Evolutionary conservation across 2,797 vertebrate species (phyloP).

Genomic region (Malacoctenus gilli): DNA sequence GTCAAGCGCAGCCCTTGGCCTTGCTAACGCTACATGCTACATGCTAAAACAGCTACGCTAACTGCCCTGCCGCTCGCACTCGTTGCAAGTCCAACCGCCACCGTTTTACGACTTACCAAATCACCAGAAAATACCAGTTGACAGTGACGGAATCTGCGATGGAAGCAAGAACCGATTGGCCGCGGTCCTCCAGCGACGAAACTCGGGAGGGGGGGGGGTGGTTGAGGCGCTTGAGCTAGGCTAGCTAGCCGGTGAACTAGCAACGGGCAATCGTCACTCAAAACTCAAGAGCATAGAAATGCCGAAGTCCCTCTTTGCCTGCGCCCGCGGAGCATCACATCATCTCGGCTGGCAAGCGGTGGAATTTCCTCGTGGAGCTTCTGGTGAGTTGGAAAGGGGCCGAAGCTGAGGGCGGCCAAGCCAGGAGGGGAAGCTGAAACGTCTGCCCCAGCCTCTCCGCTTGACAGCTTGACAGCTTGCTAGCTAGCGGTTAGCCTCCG

Average conservation of each 20-base stretch:
- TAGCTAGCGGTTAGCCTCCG: conserved; percentile 75
- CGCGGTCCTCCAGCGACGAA: conserved; percentile 61
- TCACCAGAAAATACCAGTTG: conserved; percentile 54
- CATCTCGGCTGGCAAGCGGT: conserved; percentile 67
- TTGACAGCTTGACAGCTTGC: conserved; percentile 81
- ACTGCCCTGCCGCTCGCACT: conserved; percentile 1
- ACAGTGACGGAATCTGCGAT: conserved; percentile 49
- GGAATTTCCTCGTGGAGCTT: conserved; percentile 44
- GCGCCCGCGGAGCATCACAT: conserved; percentile 79
- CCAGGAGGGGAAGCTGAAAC: conserved; percentile 73
- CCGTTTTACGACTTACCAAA: conserved; percentile 74
- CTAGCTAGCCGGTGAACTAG: conserved; percentile 70
- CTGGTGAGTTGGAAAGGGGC: conserved; percentile 29
- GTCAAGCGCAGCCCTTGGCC: too few relatives aligned
- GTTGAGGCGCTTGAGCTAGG: conserved; percentile 59
- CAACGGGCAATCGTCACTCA: conserved; percentile 72
- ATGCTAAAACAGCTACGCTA: conserved; percentile 49
- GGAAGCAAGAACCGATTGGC: conserved; percentile 28
- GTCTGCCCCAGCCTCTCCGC: conserved; percentile 77
- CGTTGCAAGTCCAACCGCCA: background rate
- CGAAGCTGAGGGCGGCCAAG: conserved; percentile 63
- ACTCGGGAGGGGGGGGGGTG: conserved; percentile 36
- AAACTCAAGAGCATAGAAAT: conserved; percentile 75
- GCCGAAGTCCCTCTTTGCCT: conserved; percentile 74
- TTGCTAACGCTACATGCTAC: conserved; percentile 34